Conservation (phyloP, 1,140 invertebrate genomes). For the Cyclina sinensis region DNA sequence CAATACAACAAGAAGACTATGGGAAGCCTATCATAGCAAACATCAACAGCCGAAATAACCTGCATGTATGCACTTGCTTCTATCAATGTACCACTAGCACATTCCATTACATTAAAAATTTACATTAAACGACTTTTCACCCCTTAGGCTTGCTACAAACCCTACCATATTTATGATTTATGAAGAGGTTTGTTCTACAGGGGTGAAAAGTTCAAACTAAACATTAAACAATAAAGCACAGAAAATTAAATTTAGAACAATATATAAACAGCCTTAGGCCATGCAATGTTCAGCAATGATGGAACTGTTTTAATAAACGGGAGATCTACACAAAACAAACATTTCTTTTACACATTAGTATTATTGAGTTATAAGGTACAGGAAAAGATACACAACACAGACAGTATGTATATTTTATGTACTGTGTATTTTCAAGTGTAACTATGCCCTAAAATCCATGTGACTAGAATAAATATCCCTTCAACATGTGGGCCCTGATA, state of each 20-base stretch:
- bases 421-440: neutral
- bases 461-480: constrained; percentile 33
- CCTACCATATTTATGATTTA: neutral
- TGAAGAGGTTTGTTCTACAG: neutral
- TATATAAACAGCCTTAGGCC: neutral
- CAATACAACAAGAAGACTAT: neutral
- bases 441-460: neutral
- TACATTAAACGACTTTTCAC: neutral
- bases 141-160: neutral
- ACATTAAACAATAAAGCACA: neutral
- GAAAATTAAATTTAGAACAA: neutral
- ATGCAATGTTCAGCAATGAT: neutral
- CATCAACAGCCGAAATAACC: neutral
- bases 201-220: no score
- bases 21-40: constrained; percentile 14
- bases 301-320: neutral
- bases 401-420: neutral
- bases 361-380: neutral
- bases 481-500: neutral
- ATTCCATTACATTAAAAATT: no score
- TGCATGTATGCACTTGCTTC: neutral
- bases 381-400: no score
- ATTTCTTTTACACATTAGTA: neutral
- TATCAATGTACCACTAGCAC: constrained; percentile 19
- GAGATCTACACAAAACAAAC: neutral